Evolutionary conservation across 2,797 vertebrate species (phyloP), one percentile per base, ranked within the genome.

Genomic region (Margarornis squamiger): DNA sequence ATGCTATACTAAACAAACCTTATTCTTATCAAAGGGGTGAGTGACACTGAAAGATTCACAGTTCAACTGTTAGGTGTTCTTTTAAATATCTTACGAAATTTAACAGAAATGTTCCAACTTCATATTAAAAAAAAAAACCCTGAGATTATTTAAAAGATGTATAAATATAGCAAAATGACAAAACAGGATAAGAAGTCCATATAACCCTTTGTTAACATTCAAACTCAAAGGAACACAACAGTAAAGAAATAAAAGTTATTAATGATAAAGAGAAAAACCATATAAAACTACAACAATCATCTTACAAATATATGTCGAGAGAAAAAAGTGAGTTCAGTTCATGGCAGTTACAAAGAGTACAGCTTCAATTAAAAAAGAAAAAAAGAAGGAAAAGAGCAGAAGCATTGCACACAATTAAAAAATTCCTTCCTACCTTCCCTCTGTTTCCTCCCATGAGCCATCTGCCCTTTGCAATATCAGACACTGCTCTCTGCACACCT

Each of bases 401-500:
- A 71, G 4, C 15, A 48, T 9, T 32, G 0, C 6, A 70, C 9
- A 17, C 8, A 86, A 34, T 17, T 36, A 34, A 82, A 78, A 82
- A 49, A 30, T 4, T 38, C 7, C 32, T 83, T 86, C 54, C 49
- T 73, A 67, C 43, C 38, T 74, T 83, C 29, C 20, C 19, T 68
- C 8, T 72, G 7, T 54, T 43, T 76, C 20, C 7, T 90, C 23
- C 46, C 27, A 14, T 4, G 5, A 74, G 11, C 30, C 63, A 57
- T 2, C 26, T 49, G 3, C 10, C 32, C 32, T 80, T 77, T n/a
- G 1, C 9, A 67, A 8, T 1, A 0, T 24, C 36, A 61, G 5
- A 12, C 3, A 2, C 10, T 3, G 0, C 6, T 18, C 22, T 16
- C 43, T 6, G 1, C 17, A 62, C 7, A 9, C 10, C 45, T 39